These are phyloP conservation scores for Hartigia nigra DNA, from an alignment of 2,888 invertebrate genomes.

Conservation along the genomic window DNA sequence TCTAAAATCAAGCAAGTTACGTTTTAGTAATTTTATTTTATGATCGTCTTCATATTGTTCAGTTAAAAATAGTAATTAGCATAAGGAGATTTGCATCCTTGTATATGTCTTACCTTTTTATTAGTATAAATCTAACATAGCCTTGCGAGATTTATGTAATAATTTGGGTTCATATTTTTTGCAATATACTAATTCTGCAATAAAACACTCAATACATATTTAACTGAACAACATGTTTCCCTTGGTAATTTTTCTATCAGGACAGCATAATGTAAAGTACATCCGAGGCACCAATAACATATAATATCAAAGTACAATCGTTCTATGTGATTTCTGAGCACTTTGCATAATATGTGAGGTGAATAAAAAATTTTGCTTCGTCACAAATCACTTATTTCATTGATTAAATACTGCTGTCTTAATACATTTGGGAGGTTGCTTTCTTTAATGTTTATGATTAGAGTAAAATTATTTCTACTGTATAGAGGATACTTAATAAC, in stretches of 20 bases:
- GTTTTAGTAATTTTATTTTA: conserved; percentile 31
- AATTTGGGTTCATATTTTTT: not conserved
- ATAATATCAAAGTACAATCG: conserved; percentile 35
- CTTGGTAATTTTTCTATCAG: conserved; percentile 16
- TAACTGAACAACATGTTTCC: conserved; percentile 42
- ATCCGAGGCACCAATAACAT: conserved; percentile 42
- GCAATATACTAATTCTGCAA: not conserved
- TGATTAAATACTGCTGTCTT: conserved; percentile 59
- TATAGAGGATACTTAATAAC: not conserved
- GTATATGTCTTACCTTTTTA: not conserved
- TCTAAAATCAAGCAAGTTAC: conserved; percentile 38
- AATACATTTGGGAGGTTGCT: conserved; percentile 63
- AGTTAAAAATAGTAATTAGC: conserved; percentile 25
- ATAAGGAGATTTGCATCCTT: not conserved
- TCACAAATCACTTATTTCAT: conserved; percentile 62
- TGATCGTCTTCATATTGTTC: conserved; percentile 36
- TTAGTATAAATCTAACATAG: not conserved
- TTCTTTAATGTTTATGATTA: conserved; percentile 44
- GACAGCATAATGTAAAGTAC: conserved; percentile 3
- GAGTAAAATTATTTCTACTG: not conserved
- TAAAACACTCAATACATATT: conserved; percentile 20
- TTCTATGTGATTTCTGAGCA: conserved; percentile 58
- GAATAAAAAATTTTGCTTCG: conserved; percentile 63
- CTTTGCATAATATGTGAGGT: conserved; percentile 61
- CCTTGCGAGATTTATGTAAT: not conserved